A percentile compares a stretch with the other conserved stretches of the same genome.
phyloP scores from a whole-genome alignment of 2,113 vertebrate species.

The Mustela lutreola region DNA sequence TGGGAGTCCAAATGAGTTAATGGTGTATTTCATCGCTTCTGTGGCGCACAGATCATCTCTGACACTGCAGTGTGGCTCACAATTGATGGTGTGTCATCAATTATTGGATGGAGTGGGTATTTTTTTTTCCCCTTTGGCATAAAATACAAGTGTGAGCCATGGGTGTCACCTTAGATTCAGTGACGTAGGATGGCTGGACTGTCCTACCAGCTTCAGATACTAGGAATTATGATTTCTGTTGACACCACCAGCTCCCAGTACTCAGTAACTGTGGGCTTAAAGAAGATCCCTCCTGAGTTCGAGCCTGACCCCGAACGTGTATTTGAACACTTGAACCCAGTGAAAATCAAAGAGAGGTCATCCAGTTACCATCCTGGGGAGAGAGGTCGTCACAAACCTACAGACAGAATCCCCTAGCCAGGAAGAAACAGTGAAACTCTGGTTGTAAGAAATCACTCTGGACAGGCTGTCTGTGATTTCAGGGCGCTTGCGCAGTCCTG shows the following conservation, averaged over 20 bases:
- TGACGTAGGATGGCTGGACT: neutral
- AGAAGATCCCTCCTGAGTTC: neutral
- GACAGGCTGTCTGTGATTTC: constrained; percentile 30
- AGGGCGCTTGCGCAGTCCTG: neutral
- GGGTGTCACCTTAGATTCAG: constrained; percentile 26
- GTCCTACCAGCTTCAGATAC: neutral
- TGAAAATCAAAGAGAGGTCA: neutral
- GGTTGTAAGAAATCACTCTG: neutral
- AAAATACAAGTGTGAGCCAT: constrained; percentile 16
- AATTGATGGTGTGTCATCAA: neutral
- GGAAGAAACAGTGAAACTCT: neutral
- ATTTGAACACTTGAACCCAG: neutral
- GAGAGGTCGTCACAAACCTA: neutral
- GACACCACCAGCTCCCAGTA: neutral
- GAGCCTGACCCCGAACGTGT: neutral
- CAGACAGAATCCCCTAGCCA: constrained; percentile 9
- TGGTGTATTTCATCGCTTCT: neutral
- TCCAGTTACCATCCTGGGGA: neutral
- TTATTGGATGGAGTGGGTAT: neutral
- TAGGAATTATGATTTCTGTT: neutral
- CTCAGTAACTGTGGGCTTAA: neutral
- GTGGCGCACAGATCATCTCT: neutral
- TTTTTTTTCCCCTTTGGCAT: neutral
- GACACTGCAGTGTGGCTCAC: neutral
- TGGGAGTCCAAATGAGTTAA: neutral